These are phyloP conservation scores for Sepioteuthis lessoniana DNA, from an alignment of 2,888 invertebrate genomes.

Conservation along the genomic window DNA sequence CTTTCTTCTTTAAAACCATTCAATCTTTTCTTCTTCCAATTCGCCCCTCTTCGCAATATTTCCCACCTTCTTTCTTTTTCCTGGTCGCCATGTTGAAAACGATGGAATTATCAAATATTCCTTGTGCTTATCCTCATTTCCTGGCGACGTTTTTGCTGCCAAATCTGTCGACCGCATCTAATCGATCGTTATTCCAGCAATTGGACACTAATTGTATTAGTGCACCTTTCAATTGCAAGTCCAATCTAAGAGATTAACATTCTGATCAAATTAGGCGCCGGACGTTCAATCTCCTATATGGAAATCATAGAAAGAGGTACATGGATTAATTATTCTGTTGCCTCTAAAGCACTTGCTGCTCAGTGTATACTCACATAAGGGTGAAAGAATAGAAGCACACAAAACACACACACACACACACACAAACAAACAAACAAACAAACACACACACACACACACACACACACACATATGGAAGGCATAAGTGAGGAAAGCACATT, in stretches of 20 bases:
- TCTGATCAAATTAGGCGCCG: slow-evolving; percentile 17
- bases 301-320: background rate
- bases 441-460: background rate
- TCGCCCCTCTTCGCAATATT: background rate
- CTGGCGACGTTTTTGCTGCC: background rate
- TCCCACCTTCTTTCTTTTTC: background rate
- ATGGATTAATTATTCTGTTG: background rate
- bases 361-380: background rate
- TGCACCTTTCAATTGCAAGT: background rate
- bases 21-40: background rate
- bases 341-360: background rate
- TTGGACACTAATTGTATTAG: slow-evolving; percentile 21
- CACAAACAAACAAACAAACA: too few species aligned
- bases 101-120: background rate
- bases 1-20: background rate
- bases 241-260: background rate
- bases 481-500: too few species aligned
- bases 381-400: background rate
- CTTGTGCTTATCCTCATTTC: background rate
- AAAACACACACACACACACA: background rate
- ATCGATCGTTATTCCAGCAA: slow-evolving; percentile 20
- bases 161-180: slow-evolving; percentile 7
- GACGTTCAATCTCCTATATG: background rate
- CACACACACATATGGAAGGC: background rate
- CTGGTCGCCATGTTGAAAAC: background rate